phyloP scores from a whole-genome alignment of 2,113 vertebrate genomes.

The Sphyrna mokarran region DNA sequence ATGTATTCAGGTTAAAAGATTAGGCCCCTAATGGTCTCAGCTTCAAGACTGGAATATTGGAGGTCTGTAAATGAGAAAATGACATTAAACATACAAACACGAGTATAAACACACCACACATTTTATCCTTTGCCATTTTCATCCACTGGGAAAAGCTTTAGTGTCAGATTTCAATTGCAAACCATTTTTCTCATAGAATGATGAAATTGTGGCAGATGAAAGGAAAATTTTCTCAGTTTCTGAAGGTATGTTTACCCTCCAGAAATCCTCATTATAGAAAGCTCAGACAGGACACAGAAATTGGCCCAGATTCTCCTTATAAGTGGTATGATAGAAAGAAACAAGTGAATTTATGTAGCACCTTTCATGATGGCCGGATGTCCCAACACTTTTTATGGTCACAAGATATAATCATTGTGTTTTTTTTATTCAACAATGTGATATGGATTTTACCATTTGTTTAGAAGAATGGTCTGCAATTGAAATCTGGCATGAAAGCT shows the following conservation, averaged over 20 bases:
- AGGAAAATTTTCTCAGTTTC: not conserved
- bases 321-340: not conserved
- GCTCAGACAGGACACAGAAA: not conserved
- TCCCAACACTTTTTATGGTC: not conserved
- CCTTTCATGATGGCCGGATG: not conserved
- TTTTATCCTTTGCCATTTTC: not conserved
- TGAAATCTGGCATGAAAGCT: not conserved
- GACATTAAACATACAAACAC: not conserved
- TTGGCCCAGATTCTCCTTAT: not conserved
- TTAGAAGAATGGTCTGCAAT: not conserved
- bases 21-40: not conserved
- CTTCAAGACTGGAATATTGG: not conserved
- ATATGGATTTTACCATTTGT: not conserved
- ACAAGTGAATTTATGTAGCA: not conserved
- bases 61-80: constrained; percentile 3
- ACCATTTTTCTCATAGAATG: not conserved
- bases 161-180: not conserved
- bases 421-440: too few relatives aligned
- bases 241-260: not conserved
- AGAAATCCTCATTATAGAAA: not conserved
- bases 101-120: not conserved
- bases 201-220: not conserved
- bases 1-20: not conserved
- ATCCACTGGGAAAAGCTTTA: not conserved
- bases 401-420: not conserved